Percentiles rank a stretch among this genome's conserved stretches.
These are phyloP conservation scores for Epinephelus moara DNA, from an alignment of 2,113 vertebrate genomes.

Conservation along the genomic window DNA sequence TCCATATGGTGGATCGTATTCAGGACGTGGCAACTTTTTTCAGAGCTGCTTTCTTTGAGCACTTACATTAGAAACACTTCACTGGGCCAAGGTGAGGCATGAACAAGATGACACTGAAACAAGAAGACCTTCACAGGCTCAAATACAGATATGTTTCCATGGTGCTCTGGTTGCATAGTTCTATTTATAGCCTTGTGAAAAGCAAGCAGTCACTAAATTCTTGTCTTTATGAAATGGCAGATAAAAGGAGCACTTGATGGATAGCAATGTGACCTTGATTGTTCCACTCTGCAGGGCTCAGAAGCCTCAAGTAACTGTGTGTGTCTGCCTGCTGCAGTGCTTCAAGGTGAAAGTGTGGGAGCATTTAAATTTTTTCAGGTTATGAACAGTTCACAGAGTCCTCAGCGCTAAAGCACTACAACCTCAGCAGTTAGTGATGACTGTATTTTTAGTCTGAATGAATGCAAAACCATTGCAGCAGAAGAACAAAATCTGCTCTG, in stretches of 20 bases:
- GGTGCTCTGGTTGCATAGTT: conserved; percentile 28
- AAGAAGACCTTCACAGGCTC: conserved; percentile 36
- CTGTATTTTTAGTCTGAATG: conserved; percentile 53
- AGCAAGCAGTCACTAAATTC: conserved; percentile 40
- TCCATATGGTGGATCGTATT: conserved; percentile 10
- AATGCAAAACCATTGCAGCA: conserved; percentile 36
- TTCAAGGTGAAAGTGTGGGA: conserved; percentile 58
- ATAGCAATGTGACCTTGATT: conserved; percentile 52
- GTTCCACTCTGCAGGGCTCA: conserved; percentile 10
- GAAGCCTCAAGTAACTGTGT: conserved; percentile 37
- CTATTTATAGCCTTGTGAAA: conserved; percentile 63
- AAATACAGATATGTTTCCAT: conserved; percentile 56
- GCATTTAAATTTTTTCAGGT: conserved; percentile 35
- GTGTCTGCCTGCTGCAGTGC: conserved; percentile 27
- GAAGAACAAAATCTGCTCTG: not conserved
- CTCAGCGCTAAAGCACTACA: conserved; percentile 10
- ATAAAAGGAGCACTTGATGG: conserved; percentile 14
- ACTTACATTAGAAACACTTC: conserved; percentile 38
- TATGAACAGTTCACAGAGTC: conserved; percentile 1
- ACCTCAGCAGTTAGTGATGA: conserved; percentile 1
- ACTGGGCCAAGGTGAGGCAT: conserved; percentile 27
- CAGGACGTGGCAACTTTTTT: not conserved
- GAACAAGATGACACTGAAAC: conserved; percentile 1
- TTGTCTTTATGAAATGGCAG: conserved; percentile 32
- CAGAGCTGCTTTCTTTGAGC: conserved; percentile 14